Evolutionary conservation across 2,888 invertebrate genomes (phyloP), one percentile per base, ranked within the genome.

Genomic region (Dynastes tityus): DNA sequence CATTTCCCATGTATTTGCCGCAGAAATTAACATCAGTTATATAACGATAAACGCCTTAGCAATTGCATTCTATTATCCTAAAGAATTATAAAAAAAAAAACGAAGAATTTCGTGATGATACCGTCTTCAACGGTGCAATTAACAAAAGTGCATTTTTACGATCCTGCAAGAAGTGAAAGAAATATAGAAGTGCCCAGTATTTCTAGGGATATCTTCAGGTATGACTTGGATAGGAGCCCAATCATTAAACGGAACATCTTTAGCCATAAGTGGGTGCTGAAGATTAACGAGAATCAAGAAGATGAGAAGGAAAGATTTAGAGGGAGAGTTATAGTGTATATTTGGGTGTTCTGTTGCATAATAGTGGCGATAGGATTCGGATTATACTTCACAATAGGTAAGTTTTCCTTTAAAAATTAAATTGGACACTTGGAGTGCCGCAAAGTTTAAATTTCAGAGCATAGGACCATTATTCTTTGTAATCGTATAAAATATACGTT

Each of bases 181-280:
- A 83, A 84, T 77, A 78, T 83, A 16, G 82, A 81, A 29, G 83
- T 87, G 22, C 83, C 84, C 8, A 85, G 87, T 13, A 85, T 87
- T 74, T 85, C 86, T n/a, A 81, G 86, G 58, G 86, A 86, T 79
- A 82, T 85, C 37, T 61, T 55, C 67, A 73, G 64, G 16, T 86
- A 86, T 61, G 77, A 80, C 64, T 80, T 82, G 68, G 84, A 85
- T 78, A 84, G 81, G 77, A 85, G 86, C 76, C 83, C 84, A 11
- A 82, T 88, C 49, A 88, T 88, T 13, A 88, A 87, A 81, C 86
- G 84, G 77, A 88, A 88, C 75, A 82, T 88, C 53, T 88, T 89
- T 80, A 87, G 88, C 2, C 87, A 87, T 58, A 84, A 84, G 80
- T 88, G 88, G 88, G 86, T 88, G n/a, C 78, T 88, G 78, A 87